phyloP scores from a whole-genome alignment of 2,888 invertebrate species.

The Ditula angustiorana region DNA sequence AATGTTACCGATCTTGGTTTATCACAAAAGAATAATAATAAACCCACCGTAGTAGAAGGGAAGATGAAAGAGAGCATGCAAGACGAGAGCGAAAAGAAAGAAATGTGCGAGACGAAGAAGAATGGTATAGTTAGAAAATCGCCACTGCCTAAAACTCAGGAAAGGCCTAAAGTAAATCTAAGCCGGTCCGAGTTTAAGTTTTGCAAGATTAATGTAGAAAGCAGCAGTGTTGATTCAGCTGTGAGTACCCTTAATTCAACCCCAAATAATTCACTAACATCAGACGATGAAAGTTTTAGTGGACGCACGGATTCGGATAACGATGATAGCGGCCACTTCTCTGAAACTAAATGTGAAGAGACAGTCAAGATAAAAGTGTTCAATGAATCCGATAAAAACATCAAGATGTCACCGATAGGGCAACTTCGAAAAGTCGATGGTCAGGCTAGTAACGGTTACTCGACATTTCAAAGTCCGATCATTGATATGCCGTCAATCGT shows the following conservation, averaged over 20 bases:
- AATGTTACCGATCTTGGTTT: slow-evolving; percentile 69
- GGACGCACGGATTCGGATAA: slow-evolving; percentile 86
- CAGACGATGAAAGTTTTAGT: slow-evolving; percentile 81
- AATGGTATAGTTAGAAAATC: slow-evolving; percentile 84
- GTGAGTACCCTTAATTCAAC: slow-evolving; percentile 86
- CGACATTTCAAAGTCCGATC: slow-evolving; percentile 80
- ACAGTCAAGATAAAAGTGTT: slow-evolving; percentile 82
- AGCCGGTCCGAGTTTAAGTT: slow-evolving; percentile 82
- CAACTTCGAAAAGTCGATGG: slow-evolving; percentile 78
- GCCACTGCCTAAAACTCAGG: slow-evolving; percentile 88
- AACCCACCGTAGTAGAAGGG: slow-evolving; percentile 77
- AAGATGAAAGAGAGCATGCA: slow-evolving; percentile 80
- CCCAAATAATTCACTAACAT: slow-evolving; percentile 79
- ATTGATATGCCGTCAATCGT: slow-evolving; percentile 80
- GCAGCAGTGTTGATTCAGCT: slow-evolving; percentile 80
- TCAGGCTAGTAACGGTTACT: slow-evolving; percentile 74
- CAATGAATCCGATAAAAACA: slow-evolving; percentile 76
- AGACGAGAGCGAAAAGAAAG: slow-evolving; percentile 77
- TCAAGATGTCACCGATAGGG: slow-evolving; percentile 76
- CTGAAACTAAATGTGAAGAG: slow-evolving; percentile 80
- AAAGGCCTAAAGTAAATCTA: slow-evolving; percentile 88
- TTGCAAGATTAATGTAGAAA: slow-evolving; percentile 83
- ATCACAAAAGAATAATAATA: slow-evolving; percentile 64
- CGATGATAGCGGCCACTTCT: slow-evolving; percentile 83
- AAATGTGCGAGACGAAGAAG: slow-evolving; percentile 77